phyloP scores from a whole-genome alignment of 2,888 invertebrate genomes.

The Smittia aterrima region DNA sequence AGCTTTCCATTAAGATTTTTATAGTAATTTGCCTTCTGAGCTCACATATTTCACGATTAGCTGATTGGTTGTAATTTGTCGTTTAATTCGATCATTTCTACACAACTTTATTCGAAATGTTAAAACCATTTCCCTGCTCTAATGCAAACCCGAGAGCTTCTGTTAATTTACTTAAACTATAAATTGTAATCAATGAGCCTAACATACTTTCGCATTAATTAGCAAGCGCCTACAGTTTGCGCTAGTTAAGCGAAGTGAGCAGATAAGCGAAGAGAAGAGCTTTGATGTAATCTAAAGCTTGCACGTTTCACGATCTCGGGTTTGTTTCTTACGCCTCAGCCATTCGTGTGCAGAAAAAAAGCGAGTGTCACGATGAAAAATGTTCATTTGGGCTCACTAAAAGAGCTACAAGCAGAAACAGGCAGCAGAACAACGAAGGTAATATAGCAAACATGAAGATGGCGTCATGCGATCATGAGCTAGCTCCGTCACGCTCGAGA shows the following conservation, averaged over 20 bases:
- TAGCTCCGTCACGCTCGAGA: background rate
- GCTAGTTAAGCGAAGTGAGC: background rate
- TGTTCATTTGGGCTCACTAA: background rate
- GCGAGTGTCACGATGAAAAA: background rate
- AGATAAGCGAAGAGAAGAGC: background rate
- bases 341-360: background rate
- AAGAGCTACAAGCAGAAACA: background rate
- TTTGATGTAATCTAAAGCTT: background rate
- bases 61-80: conserved; percentile 32
- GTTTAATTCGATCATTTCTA: background rate
- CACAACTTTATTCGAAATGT: background rate
- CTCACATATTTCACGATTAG: conserved; percentile 35
- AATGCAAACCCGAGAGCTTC: background rate
- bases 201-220: background rate
- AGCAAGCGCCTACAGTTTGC: background rate
- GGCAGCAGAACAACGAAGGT: background rate
- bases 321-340: background rate
- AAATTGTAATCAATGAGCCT: background rate
- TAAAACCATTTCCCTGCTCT: background rate
- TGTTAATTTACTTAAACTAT: conserved; percentile 11
- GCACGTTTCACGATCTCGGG: background rate
- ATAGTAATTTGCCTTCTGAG: conserved; percentile 27
- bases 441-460: conserved; percentile 1
- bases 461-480: background rate
- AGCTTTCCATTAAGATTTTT: conserved; percentile 33